Conservation (phyloP, 2,888 invertebrate species). For the Smittia sp. region DNA sequence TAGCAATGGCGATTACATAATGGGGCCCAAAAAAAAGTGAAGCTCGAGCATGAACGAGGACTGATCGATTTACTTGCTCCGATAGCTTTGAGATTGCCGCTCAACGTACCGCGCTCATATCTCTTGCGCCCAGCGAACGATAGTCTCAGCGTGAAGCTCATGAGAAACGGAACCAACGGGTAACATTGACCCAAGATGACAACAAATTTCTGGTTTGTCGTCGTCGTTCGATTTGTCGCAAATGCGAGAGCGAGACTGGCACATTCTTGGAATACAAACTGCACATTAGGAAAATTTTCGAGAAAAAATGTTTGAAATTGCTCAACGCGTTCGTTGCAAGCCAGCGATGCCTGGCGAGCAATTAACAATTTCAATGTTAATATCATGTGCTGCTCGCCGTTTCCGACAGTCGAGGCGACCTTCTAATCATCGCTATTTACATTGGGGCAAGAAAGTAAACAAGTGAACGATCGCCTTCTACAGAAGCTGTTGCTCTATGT, state of each 20-base stretch:
- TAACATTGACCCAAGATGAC: neutral
- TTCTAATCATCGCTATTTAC: slow-evolving; percentile 3
- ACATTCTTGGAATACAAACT: neutral
- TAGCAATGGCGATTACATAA: neutral
- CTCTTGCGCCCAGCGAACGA: no score
- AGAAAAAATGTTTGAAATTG: neutral
- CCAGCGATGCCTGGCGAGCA: neutral
- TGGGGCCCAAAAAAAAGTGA: neutral
- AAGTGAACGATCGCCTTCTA: neutral
- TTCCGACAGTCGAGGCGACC: neutral
- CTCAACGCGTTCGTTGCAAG: neutral
- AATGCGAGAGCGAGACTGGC: neutral
- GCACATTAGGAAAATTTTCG: neutral
- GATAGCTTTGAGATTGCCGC: no score
- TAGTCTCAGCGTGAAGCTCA: neutral
- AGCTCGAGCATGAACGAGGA: neutral
- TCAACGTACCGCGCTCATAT: no score
- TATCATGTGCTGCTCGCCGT: neutral
- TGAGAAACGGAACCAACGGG: neutral
- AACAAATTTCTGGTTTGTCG: neutral
- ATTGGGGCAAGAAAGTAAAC: neutral
- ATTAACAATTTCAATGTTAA: slow-evolving; percentile 16
- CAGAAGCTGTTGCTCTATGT: neutral
- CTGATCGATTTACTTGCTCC: neutral
- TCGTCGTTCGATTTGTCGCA: no score